Evolutionary conservation across 64 coral and sea anemone genomes (phyloP), one percentile per base, ranked within the genome.

Genomic region (Trachythela sp.): DNA sequence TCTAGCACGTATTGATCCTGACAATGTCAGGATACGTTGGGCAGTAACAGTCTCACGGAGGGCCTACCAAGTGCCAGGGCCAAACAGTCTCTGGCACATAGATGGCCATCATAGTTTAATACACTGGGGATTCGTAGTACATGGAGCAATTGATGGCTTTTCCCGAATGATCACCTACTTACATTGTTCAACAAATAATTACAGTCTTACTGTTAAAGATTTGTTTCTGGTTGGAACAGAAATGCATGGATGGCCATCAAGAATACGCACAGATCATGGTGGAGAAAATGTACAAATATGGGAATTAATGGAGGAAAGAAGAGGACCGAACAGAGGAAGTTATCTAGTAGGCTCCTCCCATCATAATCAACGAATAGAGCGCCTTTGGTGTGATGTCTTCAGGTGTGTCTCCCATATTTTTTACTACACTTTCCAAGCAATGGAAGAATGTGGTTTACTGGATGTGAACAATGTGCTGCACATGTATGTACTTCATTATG

Each of bases 301-400:
- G n/a, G n/a, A n/a, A n/a, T n/a, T n/a, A n/a, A n/a, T n/a, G n/a
- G n/a, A n/a, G n/a, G n/a, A n/a, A n/a, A n/a, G n/a, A n/a, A n/a
- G n/a, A 37, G 75, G 75, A 29, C 75, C 75, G 7, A 80, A 80
- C 20, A 80, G 75, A 39, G 75, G 75, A 36, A 36, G 75, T 64
- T 90, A 85, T 90, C 50, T 90, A 60, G 89, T 77, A 56, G 89
- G 89, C 45, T 88, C 51, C 59, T 92, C 91, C 24, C 54, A 71
- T 54, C 91, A 89, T 56, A 92, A 88, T 85, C 91, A 92, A 91
- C 85, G 90, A 75, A 92, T 92, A 67, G 91, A 88, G 54, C 70
- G 85, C 45, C 75, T 92, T 26, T 92, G 91, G 91, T 27, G 91
- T 42, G 91, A 92, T 89, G 87, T 92, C 64, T 84, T 88, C 88